Evolutionary conservation across 1,140 invertebrate species (phyloP).

Genomic region (Drosophila ambigua): DNA sequence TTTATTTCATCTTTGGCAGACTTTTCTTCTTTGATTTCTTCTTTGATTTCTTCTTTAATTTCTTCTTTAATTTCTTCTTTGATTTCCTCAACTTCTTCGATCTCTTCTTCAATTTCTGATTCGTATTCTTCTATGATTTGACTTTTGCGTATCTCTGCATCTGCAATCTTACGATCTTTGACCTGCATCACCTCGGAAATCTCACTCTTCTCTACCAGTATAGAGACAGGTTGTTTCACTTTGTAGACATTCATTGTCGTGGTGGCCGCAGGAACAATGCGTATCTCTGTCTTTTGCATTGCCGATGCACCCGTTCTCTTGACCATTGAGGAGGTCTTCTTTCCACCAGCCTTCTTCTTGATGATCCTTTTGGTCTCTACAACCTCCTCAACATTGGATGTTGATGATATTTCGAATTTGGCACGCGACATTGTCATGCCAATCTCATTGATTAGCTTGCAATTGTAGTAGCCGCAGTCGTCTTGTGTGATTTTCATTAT

Average conservation of each 20-base stretch:
- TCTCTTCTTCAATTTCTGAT: slow-evolving; percentile 65
- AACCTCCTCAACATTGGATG: slow-evolving; percentile 61
- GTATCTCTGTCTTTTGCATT: slow-evolving; percentile 62
- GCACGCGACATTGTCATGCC: slow-evolving; percentile 92
- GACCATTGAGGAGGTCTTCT: slow-evolving; percentile 41
- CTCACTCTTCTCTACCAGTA: slow-evolving; percentile 84
- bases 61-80: slow-evolving; percentile 41
- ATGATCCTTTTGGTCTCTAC: slow-evolving; percentile 77
- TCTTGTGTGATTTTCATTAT: slow-evolving; percentile 88
- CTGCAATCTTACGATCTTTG: slow-evolving; percentile 72
- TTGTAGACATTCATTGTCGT: slow-evolving; percentile 70
- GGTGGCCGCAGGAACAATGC: slow-evolving; percentile 62
- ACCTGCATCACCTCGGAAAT: slow-evolving; percentile 83
- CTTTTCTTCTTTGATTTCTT: slow-evolving; percentile 54
- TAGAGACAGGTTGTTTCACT: slow-evolving; percentile 74
- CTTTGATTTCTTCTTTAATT: slow-evolving; percentile 38
- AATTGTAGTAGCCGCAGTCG: slow-evolving; percentile 93
- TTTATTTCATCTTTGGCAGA: slow-evolving; percentile 38
- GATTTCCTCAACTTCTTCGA: slow-evolving; percentile 60
- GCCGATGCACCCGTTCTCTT: slow-evolving; percentile 36
- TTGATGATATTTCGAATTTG: slow-evolving; percentile 87
- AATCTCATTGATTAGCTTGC: slow-evolving; percentile 92
- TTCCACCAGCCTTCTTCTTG: slow-evolving; percentile 68
- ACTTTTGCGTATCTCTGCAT: slow-evolving; percentile 63
- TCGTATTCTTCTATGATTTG: slow-evolving; percentile 74